Evolutionary conservation across 2,888 invertebrate genomes (phyloP), one percentile per base, ranked within the genome.

Genomic region (Cataglyphis rosenhaueri): DNA sequence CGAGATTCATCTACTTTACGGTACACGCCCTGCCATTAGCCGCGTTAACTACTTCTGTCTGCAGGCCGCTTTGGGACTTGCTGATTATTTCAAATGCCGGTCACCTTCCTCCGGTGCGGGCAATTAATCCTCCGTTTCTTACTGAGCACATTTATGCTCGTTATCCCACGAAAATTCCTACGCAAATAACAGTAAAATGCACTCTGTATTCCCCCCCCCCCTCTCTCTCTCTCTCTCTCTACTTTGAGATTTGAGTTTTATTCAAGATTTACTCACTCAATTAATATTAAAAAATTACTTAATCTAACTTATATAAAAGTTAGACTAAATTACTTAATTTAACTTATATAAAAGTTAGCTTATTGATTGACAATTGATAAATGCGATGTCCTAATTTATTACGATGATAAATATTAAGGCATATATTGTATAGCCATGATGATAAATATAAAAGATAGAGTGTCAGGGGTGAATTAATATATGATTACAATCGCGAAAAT

Each of bases 1-100:
- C 74, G 18, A 81, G 38, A 66, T 66, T 62, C 81, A 25, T 70
- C 62, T n/a, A 15, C 9, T 70, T 78, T 18, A 15, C 25, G 48
- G 4, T 2, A 21, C 62, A 74, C 55, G 61, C 61, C n/a, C 32
- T 38, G 8, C 18, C 48, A 73, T 62, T 79, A 81, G 12, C 61
- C 62, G 61, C n/a, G 48, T 70, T 41, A n/a, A 38, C 25, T 38
- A 48, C 57, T 73, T 74, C 29, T 61, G n/a, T 35, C n/a, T 32
- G 52, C 52, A 32, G 12, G 52, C 35, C n/a, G 12, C 18, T 15
- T 55, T 74, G n/a, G 3, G 5, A 52, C 29, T n/a, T 35, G 35
- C 44, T 70, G 41, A 68, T 68, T 78, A 32, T 32, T 59, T 68
- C 32, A 59, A 21, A 78, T 59, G 44, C 59, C 59, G 57, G 57